Percentiles rank a stretch among this genome's conserved stretches.
Evolutionary conservation across 2,888 invertebrate species (phyloP).

Genomic region (Ophion obscuratus): DNA sequence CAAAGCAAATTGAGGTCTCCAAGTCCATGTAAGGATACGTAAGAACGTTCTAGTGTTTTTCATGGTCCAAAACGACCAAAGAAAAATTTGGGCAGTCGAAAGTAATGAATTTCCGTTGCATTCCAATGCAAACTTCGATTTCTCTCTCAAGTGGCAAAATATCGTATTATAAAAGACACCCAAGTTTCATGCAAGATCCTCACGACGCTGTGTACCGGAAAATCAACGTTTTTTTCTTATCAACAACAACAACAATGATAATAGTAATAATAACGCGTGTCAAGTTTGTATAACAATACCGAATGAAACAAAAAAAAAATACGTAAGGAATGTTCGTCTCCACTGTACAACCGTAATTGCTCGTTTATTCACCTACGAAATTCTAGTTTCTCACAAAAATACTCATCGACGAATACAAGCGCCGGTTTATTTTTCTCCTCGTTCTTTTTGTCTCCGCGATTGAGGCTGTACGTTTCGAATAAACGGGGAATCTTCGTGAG

Average conservation of each 20-base stretch:
- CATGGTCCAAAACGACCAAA: no score
- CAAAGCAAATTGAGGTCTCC: no score
- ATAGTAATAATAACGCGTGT: neutral
- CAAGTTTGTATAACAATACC: constrained; percentile 22
- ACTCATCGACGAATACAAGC: constrained; percentile 18
- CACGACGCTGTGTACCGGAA: constrained; percentile 21
- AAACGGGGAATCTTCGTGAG: neutral
- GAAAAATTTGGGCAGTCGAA: no score
- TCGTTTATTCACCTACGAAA: constrained; percentile 29
- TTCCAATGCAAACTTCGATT: neutral
- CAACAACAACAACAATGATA: constrained; percentile 14
- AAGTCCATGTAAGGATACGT: no score
- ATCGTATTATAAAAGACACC: neutral
- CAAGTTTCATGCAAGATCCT: constrained; percentile 11
- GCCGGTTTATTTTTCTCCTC: constrained; percentile 12
- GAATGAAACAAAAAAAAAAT: constrained; percentile 22
- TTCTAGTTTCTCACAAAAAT: constrained; percentile 30
- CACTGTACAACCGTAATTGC: constrained; percentile 34
- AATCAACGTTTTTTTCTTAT: neutral
- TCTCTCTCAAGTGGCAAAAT: neutral
- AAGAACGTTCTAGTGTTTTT: no score
- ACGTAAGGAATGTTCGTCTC: constrained; percentile 53
- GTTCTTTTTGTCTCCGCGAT: neutral
- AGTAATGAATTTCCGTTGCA: no score
- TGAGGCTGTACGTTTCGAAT: neutral